Conservation (phyloP, 53 echinoderm and acorn worm genomes). For the Holothuria scabra region DNA sequence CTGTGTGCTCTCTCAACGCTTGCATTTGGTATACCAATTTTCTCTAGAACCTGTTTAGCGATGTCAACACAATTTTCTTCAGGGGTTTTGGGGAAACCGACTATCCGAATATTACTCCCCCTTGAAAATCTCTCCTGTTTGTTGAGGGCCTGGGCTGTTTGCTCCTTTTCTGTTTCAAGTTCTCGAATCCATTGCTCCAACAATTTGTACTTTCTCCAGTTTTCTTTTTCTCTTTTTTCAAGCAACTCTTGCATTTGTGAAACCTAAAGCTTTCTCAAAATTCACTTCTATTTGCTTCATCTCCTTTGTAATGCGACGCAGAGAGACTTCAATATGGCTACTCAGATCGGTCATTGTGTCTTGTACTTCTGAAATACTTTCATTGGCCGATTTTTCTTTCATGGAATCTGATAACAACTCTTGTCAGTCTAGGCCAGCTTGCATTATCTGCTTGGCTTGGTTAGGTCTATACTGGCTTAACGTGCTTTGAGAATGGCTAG, state of each 20-base stretch:
- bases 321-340: neutral
- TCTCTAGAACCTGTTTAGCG: neutral
- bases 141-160: conserved; percentile 2
- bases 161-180: neutral
- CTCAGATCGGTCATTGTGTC: conserved; percentile 12
- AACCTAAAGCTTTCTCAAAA: neutral
- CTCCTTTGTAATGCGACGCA: no score
- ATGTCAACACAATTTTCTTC: conserved; percentile 20
- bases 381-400: conserved; percentile 2
- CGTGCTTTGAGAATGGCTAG: no score
- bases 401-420: neutral
- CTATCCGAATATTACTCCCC: conserved; percentile 18
- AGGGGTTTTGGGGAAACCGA: neutral
- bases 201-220: neutral
- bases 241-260: neutral
- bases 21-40: conserved; percentile 21
- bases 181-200: conserved; percentile 18
- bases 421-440: no score
- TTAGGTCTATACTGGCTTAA: no score
- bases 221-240: conserved; percentile 22
- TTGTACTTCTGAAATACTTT: neutral
- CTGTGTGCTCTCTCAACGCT: no score
- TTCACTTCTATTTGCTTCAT: no score
- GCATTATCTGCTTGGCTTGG: no score
- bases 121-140: conserved; percentile 29